These are phyloP conservation scores for Gryllus bimaculatus DNA, from an alignment of 1,140 invertebrate genomes.

Conservation along the genomic window DNA sequence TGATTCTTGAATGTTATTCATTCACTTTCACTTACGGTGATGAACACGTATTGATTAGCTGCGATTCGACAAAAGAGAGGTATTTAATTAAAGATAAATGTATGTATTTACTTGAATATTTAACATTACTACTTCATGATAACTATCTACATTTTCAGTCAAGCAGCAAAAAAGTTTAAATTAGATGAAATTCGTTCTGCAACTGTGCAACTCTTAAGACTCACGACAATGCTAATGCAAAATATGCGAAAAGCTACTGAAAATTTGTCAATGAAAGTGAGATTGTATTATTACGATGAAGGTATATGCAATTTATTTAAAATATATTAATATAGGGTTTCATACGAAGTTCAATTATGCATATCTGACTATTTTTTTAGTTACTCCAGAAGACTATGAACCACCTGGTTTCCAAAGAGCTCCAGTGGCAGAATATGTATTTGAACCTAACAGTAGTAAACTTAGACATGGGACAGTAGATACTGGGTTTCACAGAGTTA, in stretches of 20 bases:
- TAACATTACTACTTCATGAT: too few species aligned
- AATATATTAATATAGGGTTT: neutral
- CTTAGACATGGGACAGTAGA: neutral
- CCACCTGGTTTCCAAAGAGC: constrained; percentile 8
- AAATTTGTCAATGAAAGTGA: neutral
- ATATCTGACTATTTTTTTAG: neutral
- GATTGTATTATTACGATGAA: neutral
- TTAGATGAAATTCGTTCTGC: neutral
- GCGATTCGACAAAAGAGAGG: too few species aligned
- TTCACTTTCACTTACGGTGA: too few species aligned
- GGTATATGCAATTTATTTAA: neutral
- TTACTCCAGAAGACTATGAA: constrained; percentile 10
- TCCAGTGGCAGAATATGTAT: neutral
- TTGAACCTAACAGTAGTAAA: neutral
- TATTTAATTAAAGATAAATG: too few species aligned
- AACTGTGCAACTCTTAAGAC: neutral
- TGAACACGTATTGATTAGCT: too few species aligned
- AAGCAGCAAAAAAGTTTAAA: neutral
- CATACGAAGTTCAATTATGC: too few species aligned
- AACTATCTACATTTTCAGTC: neutral
- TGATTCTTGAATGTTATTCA: too few species aligned
- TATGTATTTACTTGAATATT: too few species aligned
- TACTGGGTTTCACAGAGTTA: neutral
- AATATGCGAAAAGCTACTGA: neutral
- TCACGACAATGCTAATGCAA: neutral